phyloP scores from a whole-genome alignment of 2,888 invertebrate species.

The Notocelia uddmanniana region DNA sequence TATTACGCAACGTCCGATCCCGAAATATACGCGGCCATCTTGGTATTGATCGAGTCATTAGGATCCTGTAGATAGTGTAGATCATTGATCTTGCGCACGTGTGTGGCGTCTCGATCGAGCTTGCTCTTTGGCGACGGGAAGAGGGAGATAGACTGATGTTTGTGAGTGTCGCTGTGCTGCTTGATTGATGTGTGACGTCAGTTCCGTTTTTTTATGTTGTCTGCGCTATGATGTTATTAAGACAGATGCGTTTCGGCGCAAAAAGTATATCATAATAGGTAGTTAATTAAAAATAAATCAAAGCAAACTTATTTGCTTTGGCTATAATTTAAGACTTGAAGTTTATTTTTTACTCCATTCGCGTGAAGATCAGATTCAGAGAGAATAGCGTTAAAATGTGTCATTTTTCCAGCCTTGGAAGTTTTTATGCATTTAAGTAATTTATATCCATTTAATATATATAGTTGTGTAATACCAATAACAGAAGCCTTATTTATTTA shows the following conservation, averaged over 20 bases:
- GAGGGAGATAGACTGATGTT: slow-evolving; percentile 23
- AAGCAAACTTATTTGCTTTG: too few relatives aligned
- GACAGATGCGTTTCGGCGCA: slow-evolving; percentile 2
- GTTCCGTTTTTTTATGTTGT: slow-evolving; percentile 24
- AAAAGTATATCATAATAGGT: background rate
- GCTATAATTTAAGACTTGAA: too few relatives aligned
- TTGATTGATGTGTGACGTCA: slow-evolving; percentile 35
- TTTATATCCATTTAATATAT: too few relatives aligned
- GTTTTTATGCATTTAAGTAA: too few relatives aligned
- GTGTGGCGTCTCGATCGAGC: slow-evolving; percentile 38
- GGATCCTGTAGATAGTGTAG: slow-evolving; percentile 52
- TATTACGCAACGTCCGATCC: slow-evolving; percentile 40
- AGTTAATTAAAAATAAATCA: too few relatives aligned
- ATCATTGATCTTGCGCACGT: slow-evolving; percentile 51
- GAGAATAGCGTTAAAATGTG: too few relatives aligned
- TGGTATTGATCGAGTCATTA: slow-evolving; percentile 45
- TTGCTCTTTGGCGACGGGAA: background rate
- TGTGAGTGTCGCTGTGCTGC: background rate
- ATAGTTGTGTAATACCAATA: too few relatives aligned
- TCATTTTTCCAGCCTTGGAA: too few relatives aligned
- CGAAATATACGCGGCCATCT: slow-evolving; percentile 44
- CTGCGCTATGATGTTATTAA: slow-evolving; percentile 13
- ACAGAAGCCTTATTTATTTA: too few relatives aligned
- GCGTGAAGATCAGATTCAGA: too few relatives aligned
- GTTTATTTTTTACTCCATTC: too few relatives aligned